These are phyloP conservation scores for Cryptophagus acutangulus DNA, from an alignment of 2,888 invertebrate genomes.

Conservation along the genomic window DNA sequence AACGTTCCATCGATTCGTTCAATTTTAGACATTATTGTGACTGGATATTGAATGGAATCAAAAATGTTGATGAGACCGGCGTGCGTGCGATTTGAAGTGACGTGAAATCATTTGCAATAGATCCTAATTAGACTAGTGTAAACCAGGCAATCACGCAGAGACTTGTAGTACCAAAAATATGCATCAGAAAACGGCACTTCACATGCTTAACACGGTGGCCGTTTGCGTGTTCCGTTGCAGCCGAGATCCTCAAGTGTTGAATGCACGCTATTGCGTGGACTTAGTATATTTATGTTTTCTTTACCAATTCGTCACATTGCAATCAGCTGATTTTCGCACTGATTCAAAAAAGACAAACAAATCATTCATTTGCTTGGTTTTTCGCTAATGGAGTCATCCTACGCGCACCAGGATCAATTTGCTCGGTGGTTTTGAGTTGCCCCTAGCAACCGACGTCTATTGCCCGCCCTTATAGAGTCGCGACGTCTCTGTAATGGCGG, in stretches of 20 bases:
- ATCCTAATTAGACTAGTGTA: background rate
- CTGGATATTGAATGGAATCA: too few species aligned
- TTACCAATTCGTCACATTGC: slow-evolving; percentile 37
- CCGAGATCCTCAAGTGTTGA: slow-evolving; percentile 28
- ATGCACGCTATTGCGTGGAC: slow-evolving; percentile 43
- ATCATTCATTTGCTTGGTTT: background rate
- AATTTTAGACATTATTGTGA: too few species aligned
- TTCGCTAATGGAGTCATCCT: too few species aligned
- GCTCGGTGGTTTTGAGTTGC: slow-evolving; percentile 23
- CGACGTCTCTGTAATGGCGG: slow-evolving; percentile 30
- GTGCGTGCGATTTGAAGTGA: background rate
- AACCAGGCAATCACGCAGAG: background rate
- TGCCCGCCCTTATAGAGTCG: slow-evolving; percentile 29
- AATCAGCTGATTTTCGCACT: slow-evolving; percentile 36
- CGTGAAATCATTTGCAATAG: background rate
- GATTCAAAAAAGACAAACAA: slow-evolving; percentile 2
- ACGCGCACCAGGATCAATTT: too few species aligned
- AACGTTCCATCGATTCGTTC: too few species aligned
- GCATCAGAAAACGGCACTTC: slow-evolving; percentile 8
- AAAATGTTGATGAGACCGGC: too few species aligned
- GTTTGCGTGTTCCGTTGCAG: slow-evolving; percentile 21
- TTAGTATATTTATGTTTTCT: slow-evolving; percentile 42
- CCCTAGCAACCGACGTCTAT: slow-evolving; percentile 23
- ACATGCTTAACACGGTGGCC: slow-evolving; percentile 21
- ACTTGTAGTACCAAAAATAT: background rate